Evolutionary conservation across 64 coral and sea anemone species (phyloP).

Genomic region (Montipora sp.): DNA sequence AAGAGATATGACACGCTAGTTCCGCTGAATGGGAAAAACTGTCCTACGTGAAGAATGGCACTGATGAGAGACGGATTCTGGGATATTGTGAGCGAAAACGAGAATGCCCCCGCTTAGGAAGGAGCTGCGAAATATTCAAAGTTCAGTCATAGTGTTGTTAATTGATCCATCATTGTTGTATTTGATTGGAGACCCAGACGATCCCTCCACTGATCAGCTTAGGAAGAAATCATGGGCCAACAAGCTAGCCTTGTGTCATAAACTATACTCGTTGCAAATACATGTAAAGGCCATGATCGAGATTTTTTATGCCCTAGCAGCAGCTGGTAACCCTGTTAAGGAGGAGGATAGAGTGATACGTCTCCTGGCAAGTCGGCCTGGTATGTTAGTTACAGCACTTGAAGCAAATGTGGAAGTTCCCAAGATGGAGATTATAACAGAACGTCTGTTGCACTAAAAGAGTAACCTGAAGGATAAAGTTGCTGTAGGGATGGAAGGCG

Average conservation of each 20-base stretch:
- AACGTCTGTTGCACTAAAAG: too few relatives aligned
- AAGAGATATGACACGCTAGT: too few relatives aligned
- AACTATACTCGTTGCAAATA: not conserved
- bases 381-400: too few relatives aligned
- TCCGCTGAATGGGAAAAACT: too few relatives aligned
- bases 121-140: not conserved
- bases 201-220: conserved; percentile 4
- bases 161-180: conserved; percentile 41
- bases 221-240: conserved; percentile 61
- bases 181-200: conserved; percentile 27
- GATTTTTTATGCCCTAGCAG: too few relatives aligned
- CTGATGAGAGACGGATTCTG: conserved; percentile 32
- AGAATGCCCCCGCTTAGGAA: not conserved
- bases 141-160: conserved; percentile 16
- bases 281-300: too few relatives aligned
- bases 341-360: too few relatives aligned
- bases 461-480: conserved; percentile 46
- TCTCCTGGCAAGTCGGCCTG: too few relatives aligned
- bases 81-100: not conserved
- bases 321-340: too few relatives aligned
- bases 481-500: not conserved
- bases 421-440: too few relatives aligned
- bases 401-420: too few relatives aligned
- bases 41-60: conserved; percentile 22
- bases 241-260: conserved; percentile 26